A percentile compares a stretch with the other conserved stretches of the same genome.
These are phyloP conservation scores for Blastomussa wellsi DNA, from an alignment of 92 coral and sea anemone species.

Conservation along the genomic window DNA sequence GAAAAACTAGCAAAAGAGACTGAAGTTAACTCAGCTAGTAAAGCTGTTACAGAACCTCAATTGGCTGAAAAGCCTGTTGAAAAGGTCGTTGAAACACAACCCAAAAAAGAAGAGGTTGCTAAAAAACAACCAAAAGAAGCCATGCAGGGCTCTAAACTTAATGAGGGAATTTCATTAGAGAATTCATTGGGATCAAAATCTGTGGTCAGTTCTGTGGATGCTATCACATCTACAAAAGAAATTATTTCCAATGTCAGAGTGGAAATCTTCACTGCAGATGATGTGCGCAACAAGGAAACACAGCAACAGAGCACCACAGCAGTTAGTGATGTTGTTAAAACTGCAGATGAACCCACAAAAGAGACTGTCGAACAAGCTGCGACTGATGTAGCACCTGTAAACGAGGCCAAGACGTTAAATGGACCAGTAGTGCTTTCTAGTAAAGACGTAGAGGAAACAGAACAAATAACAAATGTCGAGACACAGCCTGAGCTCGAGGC, in stretches of 20 bases:
- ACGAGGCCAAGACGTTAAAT: conserved; percentile 22
- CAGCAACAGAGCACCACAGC: conserved; percentile 14
- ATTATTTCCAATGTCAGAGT: conserved; percentile 23
- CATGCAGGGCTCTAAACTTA: conserved; percentile 11
- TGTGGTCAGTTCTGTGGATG: conserved; percentile 35
- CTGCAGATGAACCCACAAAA: conserved; percentile 15
- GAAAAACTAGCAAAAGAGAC: conserved; percentile 12
- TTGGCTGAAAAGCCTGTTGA: conserved; percentile 23
- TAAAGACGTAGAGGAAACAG: conserved; percentile 6
- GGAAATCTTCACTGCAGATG: conserved; percentile 9
- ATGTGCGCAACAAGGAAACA: conserved; percentile 9
- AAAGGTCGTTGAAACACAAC: conserved; percentile 5
- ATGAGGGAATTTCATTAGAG: conserved; percentile 4
- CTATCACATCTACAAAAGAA: conserved; percentile 13
- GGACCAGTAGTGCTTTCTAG: conserved; percentile 36
- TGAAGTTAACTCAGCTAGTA: neutral
- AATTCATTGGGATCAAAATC: conserved; percentile 23
- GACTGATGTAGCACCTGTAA: conserved; percentile 1
- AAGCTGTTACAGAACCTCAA: neutral
- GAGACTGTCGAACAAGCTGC: conserved; percentile 8
- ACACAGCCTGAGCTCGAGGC: conserved; percentile 22
- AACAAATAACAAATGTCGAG: conserved; percentile 12
- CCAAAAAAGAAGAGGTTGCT: conserved; percentile 17
- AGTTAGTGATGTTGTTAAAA: conserved; percentile 7
- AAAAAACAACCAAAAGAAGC: conserved; percentile 37